Base-by-base conservation (phyloP, 2,113 vertebrate species). In the Mellivora capensis region DNA sequence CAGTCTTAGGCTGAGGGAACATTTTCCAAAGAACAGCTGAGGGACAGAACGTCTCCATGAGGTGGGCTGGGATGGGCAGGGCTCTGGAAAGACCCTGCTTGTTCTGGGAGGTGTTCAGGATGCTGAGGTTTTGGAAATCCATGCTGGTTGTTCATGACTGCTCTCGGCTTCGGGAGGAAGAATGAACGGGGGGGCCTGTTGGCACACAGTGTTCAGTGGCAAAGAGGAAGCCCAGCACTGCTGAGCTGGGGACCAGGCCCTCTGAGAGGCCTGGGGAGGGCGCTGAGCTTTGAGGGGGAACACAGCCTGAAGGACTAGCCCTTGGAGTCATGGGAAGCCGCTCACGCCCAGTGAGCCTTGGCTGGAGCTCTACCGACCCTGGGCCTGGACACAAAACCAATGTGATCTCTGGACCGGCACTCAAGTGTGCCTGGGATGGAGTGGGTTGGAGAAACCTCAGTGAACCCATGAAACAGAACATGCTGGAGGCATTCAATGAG, bases 91-190 rank as follows among this genome's bases (percentile, higher is more conserved):
- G 21, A 15, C 39, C 0, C 90, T 97, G 64, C 95, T 94, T 97
- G 59, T 92, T 98, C 93, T 98, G 97, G 91, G 86, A 94, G 82
- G 23, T 42, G n/a, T 96, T 98, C 98, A 96, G 92, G 67, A 83
- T 31, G 7, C 82, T 79, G 85, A 89, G 96, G 96, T 97, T 95
- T 98, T 93, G 61, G 97, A 95, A 96, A 47, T 47, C 82, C 34
- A 6, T 14, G 82, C 57, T 12, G 23, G 64, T 31, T 77, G 44
- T 90, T 95, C 86, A 95, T 13, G 72, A 77, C 88, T 49, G 85
- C 86, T 77, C 71, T 42, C 18, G 15, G 59, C 84, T 85, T 80
- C 39, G 67, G 91, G 52, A 84, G 31, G 59, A 82, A 9, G 91
- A n/a, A 85, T 37, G 87, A 87, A 62, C 0, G 12, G 34, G 12